These are phyloP conservation scores for Columba janthina DNA, from an alignment of 2,113 vertebrate species.

Conservation along the genomic window DNA sequence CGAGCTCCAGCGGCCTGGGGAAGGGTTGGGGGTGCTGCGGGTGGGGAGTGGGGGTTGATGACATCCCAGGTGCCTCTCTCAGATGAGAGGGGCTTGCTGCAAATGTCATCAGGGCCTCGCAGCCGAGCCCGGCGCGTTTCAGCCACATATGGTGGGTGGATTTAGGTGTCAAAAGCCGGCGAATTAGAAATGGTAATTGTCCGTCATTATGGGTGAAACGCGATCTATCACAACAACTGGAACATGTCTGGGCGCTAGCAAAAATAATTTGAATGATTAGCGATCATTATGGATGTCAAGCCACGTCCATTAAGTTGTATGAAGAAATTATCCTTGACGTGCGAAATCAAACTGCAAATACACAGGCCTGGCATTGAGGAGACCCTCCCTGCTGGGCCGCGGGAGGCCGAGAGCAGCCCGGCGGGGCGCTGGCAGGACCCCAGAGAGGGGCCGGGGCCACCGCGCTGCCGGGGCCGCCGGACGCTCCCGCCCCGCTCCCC, in stretches of 20 bases:
- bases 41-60: neutral
- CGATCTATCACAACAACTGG: constrained; percentile 89
- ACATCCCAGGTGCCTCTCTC: neutral
- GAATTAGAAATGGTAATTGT: constrained; percentile 87
- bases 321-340: constrained; percentile 85
- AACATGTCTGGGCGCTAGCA: constrained; percentile 81
- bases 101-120: constrained; percentile 4
- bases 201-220: constrained; percentile 86
- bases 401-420: constrained; percentile 26
- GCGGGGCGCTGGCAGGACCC: neutral
- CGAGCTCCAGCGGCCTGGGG: neutral
- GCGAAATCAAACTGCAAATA: constrained; percentile 77
- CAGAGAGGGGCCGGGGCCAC: neutral
- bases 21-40: neutral
- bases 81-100: neutral
- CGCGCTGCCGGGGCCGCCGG: too few species aligned
- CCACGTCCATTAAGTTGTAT: constrained; percentile 81
- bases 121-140: constrained; percentile 33
- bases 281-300: constrained; percentile 85
- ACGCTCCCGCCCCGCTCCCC: neutral
- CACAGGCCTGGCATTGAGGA: constrained; percentile 75
- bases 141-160: constrained; percentile 81
- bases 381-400: neutral
- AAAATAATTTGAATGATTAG: constrained; percentile 88
- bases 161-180: constrained; percentile 82